A percentile compares a stretch with the other conserved stretches of the same genome.
These are phyloP conservation scores for Mayetiola destructor DNA, from an alignment of 2,888 invertebrate species.

Conservation along the genomic window DNA sequence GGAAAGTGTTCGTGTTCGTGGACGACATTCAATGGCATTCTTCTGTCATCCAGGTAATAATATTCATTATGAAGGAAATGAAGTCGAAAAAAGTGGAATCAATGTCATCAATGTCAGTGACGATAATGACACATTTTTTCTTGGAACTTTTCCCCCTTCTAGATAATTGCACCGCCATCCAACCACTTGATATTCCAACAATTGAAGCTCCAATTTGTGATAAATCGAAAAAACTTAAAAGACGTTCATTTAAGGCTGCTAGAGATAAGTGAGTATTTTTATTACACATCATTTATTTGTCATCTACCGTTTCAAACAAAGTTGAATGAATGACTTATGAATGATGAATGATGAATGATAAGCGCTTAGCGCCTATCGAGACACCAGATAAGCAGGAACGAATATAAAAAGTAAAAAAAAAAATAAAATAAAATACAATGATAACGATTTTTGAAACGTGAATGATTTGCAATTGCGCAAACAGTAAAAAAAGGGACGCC, in stretches of 20 bases:
- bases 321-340: too few relatives aligned
- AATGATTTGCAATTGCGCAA: too few relatives aligned
- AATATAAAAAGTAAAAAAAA: too few relatives aligned
- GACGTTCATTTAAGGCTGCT: conserved; percentile 34
- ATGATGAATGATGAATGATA: too few relatives aligned
- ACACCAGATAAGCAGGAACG: too few relatives aligned
- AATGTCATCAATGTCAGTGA: neutral
- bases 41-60: conserved; percentile 62
- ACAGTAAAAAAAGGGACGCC: too few relatives aligned
- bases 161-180: conserved; percentile 34
- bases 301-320: neutral
- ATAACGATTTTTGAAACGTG: too few relatives aligned
- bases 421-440: too few relatives aligned
- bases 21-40: conserved; percentile 61
- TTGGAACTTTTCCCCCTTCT: neutral
- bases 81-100: too few relatives aligned
- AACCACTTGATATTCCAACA: conserved; percentile 33
- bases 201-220: conserved; percentile 25
- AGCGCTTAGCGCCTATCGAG: too few relatives aligned
- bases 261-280: conserved; percentile 30
- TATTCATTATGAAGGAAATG: too few relatives aligned
- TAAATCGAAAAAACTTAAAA: conserved; percentile 29
- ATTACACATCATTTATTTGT: neutral
- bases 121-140: conserved; percentile 25
- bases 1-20: conserved; percentile 43